Evolutionary conservation across 2,113 vertebrate species (phyloP), one percentile per base, ranked within the genome.

Genomic region (Ceratotherium simum): DNA sequence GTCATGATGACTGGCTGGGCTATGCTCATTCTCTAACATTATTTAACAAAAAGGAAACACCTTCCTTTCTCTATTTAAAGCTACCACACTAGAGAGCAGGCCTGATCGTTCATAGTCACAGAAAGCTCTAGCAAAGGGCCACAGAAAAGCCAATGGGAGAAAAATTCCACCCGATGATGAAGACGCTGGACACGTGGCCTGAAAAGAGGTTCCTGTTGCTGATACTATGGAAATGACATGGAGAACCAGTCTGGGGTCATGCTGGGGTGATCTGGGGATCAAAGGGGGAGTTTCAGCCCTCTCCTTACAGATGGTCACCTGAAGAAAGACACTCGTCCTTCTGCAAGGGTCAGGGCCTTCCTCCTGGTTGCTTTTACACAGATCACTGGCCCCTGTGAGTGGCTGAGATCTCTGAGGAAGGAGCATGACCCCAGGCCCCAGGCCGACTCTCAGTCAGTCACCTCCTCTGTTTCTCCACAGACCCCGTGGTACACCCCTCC

Each of bases 261-360:
- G 25, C 21, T 33, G 18, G 39, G 72, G 87, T 36, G 11, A 84
- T 14, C 16, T 83, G 16, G 14, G 9, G 12, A 5, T 51, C 25
- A 6, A 0, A 64, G 54, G 3, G 17, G 21, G n/a, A 46, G 36
- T 2, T 5, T 9, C 3, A 31, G 13, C 3, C 58, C 29, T 65
- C 29, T 23, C 10, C 8, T 48, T 48, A 8, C 39, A 48, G 48
- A 48, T 27, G 10, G 0, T 23, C 54, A 87, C 7, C 58, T 51
- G 51, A 60, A 76, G 65, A 89, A 56, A 78, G 69, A n/a, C 10
- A 46, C 13, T 31, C 0, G 1, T 29, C n/a, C 8, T 48, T 48
- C 48, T 48, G 8, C 48, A 48, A 48, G 48, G 48, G 48, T 7
- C 48, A 48, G 48, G 48, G 48, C 48, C 48, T 8, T 48, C 48